Evolutionary conservation across 1,140 invertebrate species (phyloP).

Genomic region (Ostrea edulis): DNA sequence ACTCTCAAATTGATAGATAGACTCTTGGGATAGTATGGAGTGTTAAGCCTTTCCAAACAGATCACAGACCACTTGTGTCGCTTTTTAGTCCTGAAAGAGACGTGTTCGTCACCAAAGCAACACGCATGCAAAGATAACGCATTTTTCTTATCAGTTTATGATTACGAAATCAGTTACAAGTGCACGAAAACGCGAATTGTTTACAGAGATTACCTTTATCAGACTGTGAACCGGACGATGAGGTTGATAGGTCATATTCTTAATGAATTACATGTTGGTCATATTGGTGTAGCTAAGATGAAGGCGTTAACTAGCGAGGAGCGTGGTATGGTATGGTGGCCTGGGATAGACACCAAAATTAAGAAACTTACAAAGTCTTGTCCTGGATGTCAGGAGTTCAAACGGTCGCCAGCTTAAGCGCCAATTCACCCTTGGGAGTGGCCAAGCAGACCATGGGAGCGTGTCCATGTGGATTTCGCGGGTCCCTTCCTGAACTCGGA

Average conservation of each 20-base stretch:
- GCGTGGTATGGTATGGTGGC: conserved; percentile 81
- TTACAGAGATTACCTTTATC: not conserved
- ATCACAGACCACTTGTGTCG: too few species aligned
- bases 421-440: conserved; percentile 72
- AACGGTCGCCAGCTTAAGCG: conserved; percentile 57
- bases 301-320: conserved; percentile 77
- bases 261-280: conserved; percentile 75
- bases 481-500: conserved; percentile 75
- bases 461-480: conserved; percentile 78
- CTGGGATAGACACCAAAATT: conserved; percentile 79
- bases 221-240: conserved; percentile 10
- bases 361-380: conserved; percentile 77
- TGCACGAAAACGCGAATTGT: conserved; percentile 64
- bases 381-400: conserved; percentile 74
- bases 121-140: conserved; percentile 76
- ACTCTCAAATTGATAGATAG: too few species aligned
- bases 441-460: conserved; percentile 72
- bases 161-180: conserved; percentile 75
- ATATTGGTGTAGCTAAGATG: conserved; percentile 79
- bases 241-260: conserved; percentile 60
- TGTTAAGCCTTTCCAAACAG: too few species aligned
- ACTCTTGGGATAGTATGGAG: too few species aligned
- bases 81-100: not conserved
- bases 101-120: conserved; percentile 66
- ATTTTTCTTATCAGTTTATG: conserved; percentile 71